A percentile compares a stretch with the other conserved stretches of the same genome.
Evolutionary conservation across 2,797 vertebrate genomes (phyloP).

Genomic region (Manis pentadactyla): DNA sequence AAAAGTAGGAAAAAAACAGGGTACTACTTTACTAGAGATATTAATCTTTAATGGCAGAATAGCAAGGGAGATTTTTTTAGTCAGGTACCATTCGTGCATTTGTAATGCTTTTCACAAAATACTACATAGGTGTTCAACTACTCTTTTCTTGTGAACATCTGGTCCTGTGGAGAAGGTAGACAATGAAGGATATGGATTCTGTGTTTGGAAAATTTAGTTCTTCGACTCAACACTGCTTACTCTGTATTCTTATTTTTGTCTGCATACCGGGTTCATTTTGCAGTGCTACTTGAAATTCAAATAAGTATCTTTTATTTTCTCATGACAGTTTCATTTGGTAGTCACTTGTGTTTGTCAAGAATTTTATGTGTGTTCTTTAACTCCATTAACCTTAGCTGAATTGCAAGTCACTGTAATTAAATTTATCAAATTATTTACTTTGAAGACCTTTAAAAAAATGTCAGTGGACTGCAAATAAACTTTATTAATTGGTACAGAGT

Average conservation of each 20-base stretch:
- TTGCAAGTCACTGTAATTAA: slow-evolving; percentile 29
- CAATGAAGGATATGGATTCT: background rate
- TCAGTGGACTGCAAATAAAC: slow-evolving; percentile 56
- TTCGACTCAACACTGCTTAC: background rate
- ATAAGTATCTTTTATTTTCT: slow-evolving; percentile 36
- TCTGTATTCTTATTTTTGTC: background rate
- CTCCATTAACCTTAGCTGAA: slow-evolving; percentile 36
- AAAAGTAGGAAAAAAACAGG: background rate
- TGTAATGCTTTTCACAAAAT: background rate
- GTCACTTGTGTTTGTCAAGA: slow-evolving; percentile 55
- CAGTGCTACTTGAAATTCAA: slow-evolving; percentile 3
- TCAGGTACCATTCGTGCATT: background rate
- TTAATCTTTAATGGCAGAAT: background rate
- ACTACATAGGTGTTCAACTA: background rate
- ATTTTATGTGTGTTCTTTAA: slow-evolving; percentile 41
- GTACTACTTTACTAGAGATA: background rate
- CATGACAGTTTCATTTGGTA: slow-evolving; percentile 20
- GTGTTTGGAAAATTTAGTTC: background rate
- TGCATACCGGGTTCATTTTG: background rate
- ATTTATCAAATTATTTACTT: slow-evolving; percentile 48
- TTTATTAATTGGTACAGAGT: slow-evolving; percentile 45
- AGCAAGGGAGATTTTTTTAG: background rate
- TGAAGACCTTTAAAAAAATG: slow-evolving; percentile 61
- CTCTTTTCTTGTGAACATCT: background rate
- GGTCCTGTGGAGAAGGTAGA: background rate